Conservation (phyloP, 1,140 invertebrate genomes). For the Cydia splendana region DNA sequence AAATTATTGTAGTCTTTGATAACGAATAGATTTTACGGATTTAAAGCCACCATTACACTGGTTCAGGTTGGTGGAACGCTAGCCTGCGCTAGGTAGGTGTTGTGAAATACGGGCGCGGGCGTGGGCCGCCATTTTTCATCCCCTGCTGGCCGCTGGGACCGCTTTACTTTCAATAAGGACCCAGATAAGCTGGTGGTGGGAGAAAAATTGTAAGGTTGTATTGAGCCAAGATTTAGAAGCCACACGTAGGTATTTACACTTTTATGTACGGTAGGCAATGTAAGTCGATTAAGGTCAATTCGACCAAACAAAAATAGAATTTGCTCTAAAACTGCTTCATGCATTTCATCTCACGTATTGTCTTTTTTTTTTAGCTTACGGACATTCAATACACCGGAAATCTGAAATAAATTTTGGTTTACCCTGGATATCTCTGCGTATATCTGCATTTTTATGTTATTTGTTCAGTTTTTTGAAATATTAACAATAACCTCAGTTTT, state of each 20-base stretch:
- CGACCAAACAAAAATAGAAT: background rate
- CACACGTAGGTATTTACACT: background rate
- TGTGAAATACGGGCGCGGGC: background rate
- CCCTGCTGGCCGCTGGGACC: constrained; percentile 28
- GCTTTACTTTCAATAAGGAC: constrained; percentile 32
- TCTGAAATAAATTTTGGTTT: no score
- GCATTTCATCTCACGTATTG: no score
- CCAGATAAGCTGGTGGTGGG: constrained; percentile 24
- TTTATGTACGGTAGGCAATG: background rate
- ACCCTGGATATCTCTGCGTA: no score
- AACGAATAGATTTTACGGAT: background rate
- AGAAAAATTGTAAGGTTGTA: constrained; percentile 26
- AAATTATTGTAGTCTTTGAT: background rate
- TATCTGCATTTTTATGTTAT: background rate
- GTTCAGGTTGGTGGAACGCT: background rate
- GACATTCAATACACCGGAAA: background rate
- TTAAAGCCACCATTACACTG: background rate
- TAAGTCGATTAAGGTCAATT: background rate
- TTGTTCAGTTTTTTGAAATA: background rate
- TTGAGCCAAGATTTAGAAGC: constrained; percentile 21
- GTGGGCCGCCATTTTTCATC: constrained; percentile 27
- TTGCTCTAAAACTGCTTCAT: no score
- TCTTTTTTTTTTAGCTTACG: background rate
- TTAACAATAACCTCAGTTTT: background rate
- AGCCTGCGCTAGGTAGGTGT: background rate